Evolutionary conservation across 2,888 invertebrate species (phyloP).

Genomic region (Spilosoma lubricipeda): DNA sequence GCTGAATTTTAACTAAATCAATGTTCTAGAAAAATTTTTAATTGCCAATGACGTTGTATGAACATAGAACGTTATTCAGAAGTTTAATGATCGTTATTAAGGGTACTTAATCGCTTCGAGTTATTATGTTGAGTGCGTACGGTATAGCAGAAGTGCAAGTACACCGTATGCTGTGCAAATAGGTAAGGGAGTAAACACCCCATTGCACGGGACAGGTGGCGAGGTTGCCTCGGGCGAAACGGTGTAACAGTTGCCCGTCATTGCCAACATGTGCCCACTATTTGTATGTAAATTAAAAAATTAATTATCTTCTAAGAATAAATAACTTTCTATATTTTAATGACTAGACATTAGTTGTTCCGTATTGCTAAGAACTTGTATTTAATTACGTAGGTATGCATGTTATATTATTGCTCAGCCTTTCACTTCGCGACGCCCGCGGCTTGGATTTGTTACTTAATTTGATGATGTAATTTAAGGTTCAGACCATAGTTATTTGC

Average conservation of each 20-base stretch:
- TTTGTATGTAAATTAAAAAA: slow-evolving; percentile 69
- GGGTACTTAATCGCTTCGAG: slow-evolving; percentile 7
- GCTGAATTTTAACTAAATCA: slow-evolving; percentile 62
- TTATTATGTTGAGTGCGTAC: slow-evolving; percentile 16
- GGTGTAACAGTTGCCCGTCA: slow-evolving; percentile 55
- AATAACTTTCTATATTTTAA: slow-evolving; percentile 57
- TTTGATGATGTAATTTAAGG: slow-evolving; percentile 51
- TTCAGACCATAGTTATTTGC: slow-evolving; percentile 50
- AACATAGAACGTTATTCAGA: slow-evolving; percentile 23
- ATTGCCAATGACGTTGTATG: slow-evolving; percentile 47
- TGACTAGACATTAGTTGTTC: slow-evolving; percentile 23
- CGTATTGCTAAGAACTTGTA: slow-evolving; percentile 41
- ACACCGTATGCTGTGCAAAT: slow-evolving; percentile 45
- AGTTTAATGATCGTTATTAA: slow-evolving; percentile 9
- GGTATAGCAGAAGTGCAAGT: slow-evolving; percentile 34
- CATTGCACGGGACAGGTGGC: slow-evolving; percentile 67
- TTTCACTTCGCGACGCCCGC: slow-evolving; percentile 48
- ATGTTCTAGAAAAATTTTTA: slow-evolving; percentile 57
- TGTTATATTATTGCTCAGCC: slow-evolving; percentile 39
- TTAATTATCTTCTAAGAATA: slow-evolving; percentile 69
- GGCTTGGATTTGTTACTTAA: slow-evolving; percentile 32
- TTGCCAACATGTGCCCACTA: slow-evolving; percentile 57
- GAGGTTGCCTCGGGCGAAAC: slow-evolving; percentile 69
- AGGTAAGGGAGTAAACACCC: slow-evolving; percentile 38
- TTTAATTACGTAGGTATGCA: slow-evolving; percentile 43